Evolutionary conservation across 1,140 invertebrate genomes (phyloP), one percentile per base, ranked within the genome.

Genomic region (Myzus persicae): DNA sequence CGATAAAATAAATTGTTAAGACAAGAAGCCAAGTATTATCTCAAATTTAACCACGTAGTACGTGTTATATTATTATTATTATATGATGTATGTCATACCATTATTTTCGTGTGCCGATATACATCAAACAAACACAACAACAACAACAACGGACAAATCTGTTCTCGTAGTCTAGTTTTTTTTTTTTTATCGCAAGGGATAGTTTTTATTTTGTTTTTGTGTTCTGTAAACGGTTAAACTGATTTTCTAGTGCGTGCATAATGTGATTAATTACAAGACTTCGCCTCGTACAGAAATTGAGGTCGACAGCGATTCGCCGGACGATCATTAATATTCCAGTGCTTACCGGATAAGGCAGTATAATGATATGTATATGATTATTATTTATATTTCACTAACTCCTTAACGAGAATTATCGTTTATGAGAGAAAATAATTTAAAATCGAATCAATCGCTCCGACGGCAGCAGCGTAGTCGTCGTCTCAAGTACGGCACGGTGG

Each of bases 1-100:
- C 38, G 20, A 82, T 84, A 48, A 84, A 84, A 92, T 93, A 93
- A 54, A 93, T 42, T 38, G 91, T 93, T 24, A 54, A 93, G 38
- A 93, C 46, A 14, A 42, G 36, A n/a, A 18, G 36, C 81, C 36
- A 20, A 51, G 6, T 54, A n/a, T 85, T 54, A 93, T 93, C 59
- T 85, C 46, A 48, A 93, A 93, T 93, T 85, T 82, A 85, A 93
- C 81, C 24, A 31, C 26, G 24, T 84, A 54, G 24, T 93, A 9
- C 91, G n/a, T 93, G 42, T 92, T 84, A 48, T 48, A 54, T 92
- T 84, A 48, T 48, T 48, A 48, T 48, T 48, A 48, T 48, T 20
- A 51, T 51, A 51, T 51, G 20, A 51, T 22, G 22, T 51, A 76
- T 18, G 36, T 5, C 18, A 76, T 76, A n/a, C 84, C 26, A 42